These are phyloP conservation scores for Mimumesa dahlbomi DNA, from an alignment of 2,888 invertebrate species.

Conservation along the genomic window DNA sequence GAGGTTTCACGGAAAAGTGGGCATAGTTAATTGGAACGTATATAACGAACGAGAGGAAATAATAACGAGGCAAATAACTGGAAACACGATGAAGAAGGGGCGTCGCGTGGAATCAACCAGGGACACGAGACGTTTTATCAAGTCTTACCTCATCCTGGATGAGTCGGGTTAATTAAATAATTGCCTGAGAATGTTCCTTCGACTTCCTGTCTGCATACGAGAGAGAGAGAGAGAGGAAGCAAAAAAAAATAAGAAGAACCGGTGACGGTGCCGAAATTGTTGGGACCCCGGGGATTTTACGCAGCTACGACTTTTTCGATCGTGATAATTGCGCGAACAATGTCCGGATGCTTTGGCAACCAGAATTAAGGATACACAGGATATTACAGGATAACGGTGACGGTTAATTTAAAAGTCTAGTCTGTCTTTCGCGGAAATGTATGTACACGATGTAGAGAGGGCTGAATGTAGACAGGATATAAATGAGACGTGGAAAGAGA, in stretches of 20 bases:
- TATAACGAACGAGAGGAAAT: constrained; percentile 2
- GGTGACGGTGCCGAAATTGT: constrained; percentile 19
- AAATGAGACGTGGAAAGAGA: no score
- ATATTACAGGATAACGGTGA: constrained; percentile 33
- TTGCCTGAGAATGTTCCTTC: constrained; percentile 18
- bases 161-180: constrained; percentile 47
- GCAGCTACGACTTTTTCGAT: constrained; percentile 20
- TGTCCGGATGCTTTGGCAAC: constrained; percentile 53
- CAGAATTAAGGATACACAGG: constrained; percentile 27
- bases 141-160: constrained; percentile 6
- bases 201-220: constrained; percentile 34
- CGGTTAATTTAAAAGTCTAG: constrained; percentile 42
- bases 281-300: constrained; percentile 1
- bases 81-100: background rate
- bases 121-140: constrained; percentile 14
- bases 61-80: constrained; percentile 17
- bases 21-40: constrained; percentile 21
- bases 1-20: constrained; percentile 18
- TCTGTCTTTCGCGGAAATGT: background rate
- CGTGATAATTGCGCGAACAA: constrained; percentile 49
- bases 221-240: no score
- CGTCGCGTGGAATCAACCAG: background rate
- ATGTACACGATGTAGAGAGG: background rate
- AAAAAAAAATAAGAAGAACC: no score
- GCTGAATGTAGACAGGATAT: no score